These are phyloP conservation scores for Cheilosia vernalis DNA, from an alignment of 2,888 invertebrate species.

Conservation along the genomic window DNA sequence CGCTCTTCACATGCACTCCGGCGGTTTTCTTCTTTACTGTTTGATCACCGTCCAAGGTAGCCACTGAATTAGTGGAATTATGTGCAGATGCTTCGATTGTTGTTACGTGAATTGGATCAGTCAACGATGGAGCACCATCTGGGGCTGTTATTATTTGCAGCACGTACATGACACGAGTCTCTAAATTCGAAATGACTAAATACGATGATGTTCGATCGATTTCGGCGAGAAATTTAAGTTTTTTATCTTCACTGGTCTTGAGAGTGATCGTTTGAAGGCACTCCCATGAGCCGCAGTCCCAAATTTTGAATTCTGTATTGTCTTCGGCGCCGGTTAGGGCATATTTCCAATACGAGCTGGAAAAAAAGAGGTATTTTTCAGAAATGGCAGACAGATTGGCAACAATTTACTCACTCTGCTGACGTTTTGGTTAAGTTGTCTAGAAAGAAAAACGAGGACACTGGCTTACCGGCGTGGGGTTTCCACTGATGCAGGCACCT, in stretches of 20 bases:
- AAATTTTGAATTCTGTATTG: slow-evolving; percentile 95
- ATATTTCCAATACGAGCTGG: slow-evolving; percentile 95
- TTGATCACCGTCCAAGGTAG: slow-evolving; percentile 30
- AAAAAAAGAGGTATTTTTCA: slow-evolving; percentile 81
- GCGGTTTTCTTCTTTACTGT: slow-evolving; percentile 79
- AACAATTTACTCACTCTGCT: slow-evolving; percentile 87
- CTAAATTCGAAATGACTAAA: slow-evolving; percentile 94
- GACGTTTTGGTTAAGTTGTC: slow-evolving; percentile 94
- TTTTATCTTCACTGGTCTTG: slow-evolving; percentile 76
- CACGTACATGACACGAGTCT: slow-evolving; percentile 92
- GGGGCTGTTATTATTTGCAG: slow-evolving; percentile 88
- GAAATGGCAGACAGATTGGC: background rate
- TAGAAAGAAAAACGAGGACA: slow-evolving; percentile 95
- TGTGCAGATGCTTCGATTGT: slow-evolving; percentile 33
- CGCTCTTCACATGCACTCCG: slow-evolving; percentile 87
- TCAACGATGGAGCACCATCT: slow-evolving; percentile 76
- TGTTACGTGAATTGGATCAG: slow-evolving; percentile 46
- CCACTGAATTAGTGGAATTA: slow-evolving; percentile 54
- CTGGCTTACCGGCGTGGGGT: slow-evolving; percentile 94
- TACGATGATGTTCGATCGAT: slow-evolving; percentile 94
- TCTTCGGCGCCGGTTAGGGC: slow-evolving; percentile 95
- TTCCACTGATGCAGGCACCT: slow-evolving; percentile 96
- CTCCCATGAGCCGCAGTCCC: slow-evolving; percentile 97
- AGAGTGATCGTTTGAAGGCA: slow-evolving; percentile 95
- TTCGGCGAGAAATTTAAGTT: slow-evolving; percentile 85